Conservation (phyloP, 1,140 invertebrate genomes). For the Battus philenor region DNA sequence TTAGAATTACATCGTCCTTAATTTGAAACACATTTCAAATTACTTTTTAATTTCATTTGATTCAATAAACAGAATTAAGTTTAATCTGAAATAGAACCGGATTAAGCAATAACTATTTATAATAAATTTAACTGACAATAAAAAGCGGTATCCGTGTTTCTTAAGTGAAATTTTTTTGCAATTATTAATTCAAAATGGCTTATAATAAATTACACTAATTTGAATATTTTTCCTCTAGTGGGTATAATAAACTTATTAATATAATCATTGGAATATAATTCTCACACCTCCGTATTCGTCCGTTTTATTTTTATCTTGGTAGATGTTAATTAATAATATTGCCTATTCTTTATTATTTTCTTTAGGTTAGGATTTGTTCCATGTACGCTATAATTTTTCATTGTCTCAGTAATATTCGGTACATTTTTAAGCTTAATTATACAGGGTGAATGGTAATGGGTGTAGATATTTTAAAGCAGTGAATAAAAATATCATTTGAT, state of each 20-base stretch:
- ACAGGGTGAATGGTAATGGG: too few relatives aligned
- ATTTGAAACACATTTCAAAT: too few relatives aligned
- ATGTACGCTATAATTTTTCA: too few relatives aligned
- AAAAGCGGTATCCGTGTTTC: constrained; percentile 12
- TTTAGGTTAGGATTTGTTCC: too few relatives aligned
- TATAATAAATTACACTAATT: constrained; percentile 20
- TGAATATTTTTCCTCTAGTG: constrained; percentile 15
- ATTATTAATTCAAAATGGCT: constrained; percentile 7
- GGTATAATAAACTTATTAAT: constrained; percentile 18
- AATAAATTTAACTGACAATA: constrained; percentile 8
- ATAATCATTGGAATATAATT: constrained; percentile 19
- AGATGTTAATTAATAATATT: constrained; percentile 19
- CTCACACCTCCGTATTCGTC: constrained; percentile 18
- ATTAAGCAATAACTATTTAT: constrained; percentile 7
- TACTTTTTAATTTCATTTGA: too few relatives aligned
- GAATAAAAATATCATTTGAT: too few relatives aligned
- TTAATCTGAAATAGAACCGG: constrained; percentile 1
- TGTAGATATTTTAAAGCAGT: too few relatives aligned
- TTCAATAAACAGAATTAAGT: constrained; percentile 1
- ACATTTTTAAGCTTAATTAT: too few relatives aligned
- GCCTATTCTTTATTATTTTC: too few relatives aligned
- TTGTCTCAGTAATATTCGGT: too few relatives aligned
- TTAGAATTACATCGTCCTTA: too few relatives aligned
- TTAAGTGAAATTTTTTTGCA: constrained; percentile 22
- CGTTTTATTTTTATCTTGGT: constrained; percentile 16